These are phyloP conservation scores for Cosmia trapezina DNA, from an alignment of 2,888 invertebrate genomes.

Conservation along the genomic window DNA sequence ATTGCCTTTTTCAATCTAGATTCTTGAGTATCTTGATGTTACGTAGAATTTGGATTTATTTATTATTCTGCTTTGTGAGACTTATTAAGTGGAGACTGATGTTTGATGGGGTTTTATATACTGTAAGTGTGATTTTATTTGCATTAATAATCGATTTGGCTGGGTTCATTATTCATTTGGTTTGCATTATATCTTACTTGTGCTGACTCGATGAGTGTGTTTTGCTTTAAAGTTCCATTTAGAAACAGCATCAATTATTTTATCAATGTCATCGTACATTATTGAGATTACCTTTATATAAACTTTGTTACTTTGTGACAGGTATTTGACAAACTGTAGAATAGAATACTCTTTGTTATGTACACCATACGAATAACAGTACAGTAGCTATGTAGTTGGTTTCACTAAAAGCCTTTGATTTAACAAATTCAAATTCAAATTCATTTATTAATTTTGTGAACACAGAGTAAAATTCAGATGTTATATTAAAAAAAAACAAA, in stretches of 20 bases:
- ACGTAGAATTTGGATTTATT: slow-evolving; percentile 27
- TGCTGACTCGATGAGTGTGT: neutral
- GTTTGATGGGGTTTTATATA: slow-evolving; percentile 9
- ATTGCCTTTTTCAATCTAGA: neutral
- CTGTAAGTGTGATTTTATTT: slow-evolving; percentile 11
- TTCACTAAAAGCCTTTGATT: neutral
- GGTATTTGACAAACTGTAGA: neutral
- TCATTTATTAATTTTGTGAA: too few relatives aligned
- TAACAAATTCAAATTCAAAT: too few relatives aligned
- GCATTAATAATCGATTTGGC: slow-evolving; percentile 15
- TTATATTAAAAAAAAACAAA: too few relatives aligned
- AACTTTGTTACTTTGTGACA: too few relatives aligned
- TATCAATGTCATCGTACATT: neutral
- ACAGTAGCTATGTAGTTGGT: neutral
- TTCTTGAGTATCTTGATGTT: slow-evolving; percentile 8
- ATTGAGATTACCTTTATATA: neutral
- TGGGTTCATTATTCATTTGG: neutral
- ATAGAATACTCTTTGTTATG: neutral
- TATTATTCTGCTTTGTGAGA: slow-evolving; percentile 6
- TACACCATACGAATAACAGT: neutral
- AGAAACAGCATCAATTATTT: slow-evolving; percentile 1
- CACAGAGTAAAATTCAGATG: too few relatives aligned
- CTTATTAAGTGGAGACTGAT: slow-evolving; percentile 25
- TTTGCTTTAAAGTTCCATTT: slow-evolving; percentile 17
- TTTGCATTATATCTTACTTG: slow-evolving; percentile 4